Evolutionary conservation across 2,888 invertebrate species (phyloP), one percentile per base, ranked within the genome.

Genomic region (Phyllotreta striolata): DNA sequence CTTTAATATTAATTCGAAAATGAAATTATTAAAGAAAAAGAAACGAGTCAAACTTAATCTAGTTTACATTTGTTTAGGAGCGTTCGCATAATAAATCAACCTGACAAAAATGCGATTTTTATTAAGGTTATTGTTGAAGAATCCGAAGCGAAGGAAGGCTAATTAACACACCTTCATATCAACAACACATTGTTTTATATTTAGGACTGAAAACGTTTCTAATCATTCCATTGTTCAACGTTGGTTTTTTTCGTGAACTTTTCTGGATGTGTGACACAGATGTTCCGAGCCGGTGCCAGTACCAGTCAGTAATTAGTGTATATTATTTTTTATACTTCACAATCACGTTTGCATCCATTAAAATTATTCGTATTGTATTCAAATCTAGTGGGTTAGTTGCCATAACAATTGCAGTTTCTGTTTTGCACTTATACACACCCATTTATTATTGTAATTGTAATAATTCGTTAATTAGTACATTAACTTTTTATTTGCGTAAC

Each of bases 241-340:
- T 47, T 24, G 24, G 24, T 47, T 35, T 47, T n/a, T 47, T 51
- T 51, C 37, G 51, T 51, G 51, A 51, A 51, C 34, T 51, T 51
- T 51, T 51, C 51, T 51, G 51, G 51, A 51, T 10, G 37, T 51
- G 10, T 51, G 51, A 51, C 51, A 51, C 51, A 51, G 51, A 51
- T 51, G 47, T 47, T 47, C 14, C 47, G 14, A 47, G 47, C n/a
- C 24, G 47, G 47, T 47, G 37, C 51, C 51, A 4, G 51, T 34
- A 10, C 3, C 24, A 24, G 2, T 24, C 24, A 13, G 14, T 51
- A 51, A 51, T 51, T 51, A 51, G 51, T 37, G 37, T 51, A 51
- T 3, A 51, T 51, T 51, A 10, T 12, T 14, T 37, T 47, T 51
- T 37, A 51, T 6, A 37, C 35, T 9, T 37, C 51, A 51, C 51